Evolutionary conservation across 2,113 vertebrate species (phyloP).

Genomic region (Lonchura striata): DNA sequence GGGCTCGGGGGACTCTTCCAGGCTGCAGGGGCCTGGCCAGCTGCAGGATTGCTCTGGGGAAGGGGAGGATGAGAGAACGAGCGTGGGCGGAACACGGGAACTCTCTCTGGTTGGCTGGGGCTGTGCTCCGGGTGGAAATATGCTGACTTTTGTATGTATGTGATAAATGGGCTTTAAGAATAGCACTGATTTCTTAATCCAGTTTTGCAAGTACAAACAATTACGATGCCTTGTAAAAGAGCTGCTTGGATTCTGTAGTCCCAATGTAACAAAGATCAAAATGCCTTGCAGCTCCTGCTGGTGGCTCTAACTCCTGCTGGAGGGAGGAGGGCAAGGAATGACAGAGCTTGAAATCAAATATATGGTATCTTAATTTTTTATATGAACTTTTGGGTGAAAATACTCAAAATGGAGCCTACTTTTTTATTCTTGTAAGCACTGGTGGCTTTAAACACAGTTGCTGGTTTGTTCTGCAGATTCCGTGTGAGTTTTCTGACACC

Average conservation of each 20-base stretch:
- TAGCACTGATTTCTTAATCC: constrained; percentile 78
- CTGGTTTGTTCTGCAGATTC: neutral
- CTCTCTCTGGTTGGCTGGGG: constrained; percentile 69
- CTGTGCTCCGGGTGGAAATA: constrained; percentile 56
- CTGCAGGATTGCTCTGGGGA: constrained; percentile 65
- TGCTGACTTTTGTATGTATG: constrained; percentile 66
- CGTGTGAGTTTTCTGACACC: rapidly evolving
- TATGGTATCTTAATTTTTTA: neutral
- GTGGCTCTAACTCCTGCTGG: neutral
- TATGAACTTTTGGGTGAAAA: neutral
- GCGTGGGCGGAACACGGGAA: constrained; percentile 57
- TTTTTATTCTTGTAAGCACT: neutral
- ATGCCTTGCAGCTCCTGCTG: neutral
- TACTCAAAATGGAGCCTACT: neutral
- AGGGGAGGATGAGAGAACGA: constrained; percentile 42
- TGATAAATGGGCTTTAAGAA: constrained; percentile 72
- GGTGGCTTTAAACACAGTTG: neutral
- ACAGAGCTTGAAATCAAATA: neutral
- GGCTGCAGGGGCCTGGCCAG: neutral
- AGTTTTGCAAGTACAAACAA: constrained; percentile 78
- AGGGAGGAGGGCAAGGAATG: neutral
- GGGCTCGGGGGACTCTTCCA: neutral
- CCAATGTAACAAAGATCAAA: constrained; percentile 74
- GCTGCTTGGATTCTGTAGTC: constrained; percentile 47
- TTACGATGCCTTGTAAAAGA: constrained; percentile 66